phyloP scores from a whole-genome alignment of 2,113 vertebrate genomes.

The Hirundichthys speculiger region DNA sequence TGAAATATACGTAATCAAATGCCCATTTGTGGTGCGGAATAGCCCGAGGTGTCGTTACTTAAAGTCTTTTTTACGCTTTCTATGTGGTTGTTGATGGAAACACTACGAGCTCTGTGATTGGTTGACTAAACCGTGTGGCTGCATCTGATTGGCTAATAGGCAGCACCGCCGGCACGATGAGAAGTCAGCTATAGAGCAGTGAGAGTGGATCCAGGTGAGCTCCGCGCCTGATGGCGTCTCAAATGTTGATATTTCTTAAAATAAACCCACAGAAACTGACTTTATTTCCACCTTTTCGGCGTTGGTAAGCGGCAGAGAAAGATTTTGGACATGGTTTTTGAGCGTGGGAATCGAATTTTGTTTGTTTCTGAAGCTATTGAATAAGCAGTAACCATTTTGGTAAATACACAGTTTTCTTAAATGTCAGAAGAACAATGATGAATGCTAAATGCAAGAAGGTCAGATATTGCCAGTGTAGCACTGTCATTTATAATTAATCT shows the following conservation, averaged over 20 bases:
- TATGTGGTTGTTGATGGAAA: constrained; percentile 70
- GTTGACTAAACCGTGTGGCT: constrained; percentile 78
- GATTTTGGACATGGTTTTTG: too few relatives aligned
- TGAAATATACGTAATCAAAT: not conserved
- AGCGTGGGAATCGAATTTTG: too few relatives aligned
- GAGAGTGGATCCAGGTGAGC: constrained; percentile 8
- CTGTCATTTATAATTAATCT: too few relatives aligned
- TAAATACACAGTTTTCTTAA: too few relatives aligned
- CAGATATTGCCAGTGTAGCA: too few relatives aligned
- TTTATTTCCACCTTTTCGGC: too few relatives aligned
- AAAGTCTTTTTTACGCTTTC: constrained; percentile 29
- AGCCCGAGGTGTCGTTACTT: not conserved
- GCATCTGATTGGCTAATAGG: constrained; percentile 74
- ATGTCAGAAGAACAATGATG: too few relatives aligned
- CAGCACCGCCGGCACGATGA: not conserved
- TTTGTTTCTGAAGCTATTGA: too few relatives aligned
- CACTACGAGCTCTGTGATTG: constrained; percentile 67
- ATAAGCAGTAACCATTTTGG: too few relatives aligned
- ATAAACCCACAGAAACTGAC: too few relatives aligned
- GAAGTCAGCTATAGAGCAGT: constrained; percentile 50
- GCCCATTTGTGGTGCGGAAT: constrained; percentile 8
- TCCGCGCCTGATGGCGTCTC: constrained; percentile 16
- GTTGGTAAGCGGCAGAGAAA: too few relatives aligned
- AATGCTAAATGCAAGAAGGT: too few relatives aligned
- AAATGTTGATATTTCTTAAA: not conserved